These are phyloP conservation scores for Accipiter virgatus DNA, from an alignment of 2,113 vertebrate species.

Conservation along the genomic window DNA sequence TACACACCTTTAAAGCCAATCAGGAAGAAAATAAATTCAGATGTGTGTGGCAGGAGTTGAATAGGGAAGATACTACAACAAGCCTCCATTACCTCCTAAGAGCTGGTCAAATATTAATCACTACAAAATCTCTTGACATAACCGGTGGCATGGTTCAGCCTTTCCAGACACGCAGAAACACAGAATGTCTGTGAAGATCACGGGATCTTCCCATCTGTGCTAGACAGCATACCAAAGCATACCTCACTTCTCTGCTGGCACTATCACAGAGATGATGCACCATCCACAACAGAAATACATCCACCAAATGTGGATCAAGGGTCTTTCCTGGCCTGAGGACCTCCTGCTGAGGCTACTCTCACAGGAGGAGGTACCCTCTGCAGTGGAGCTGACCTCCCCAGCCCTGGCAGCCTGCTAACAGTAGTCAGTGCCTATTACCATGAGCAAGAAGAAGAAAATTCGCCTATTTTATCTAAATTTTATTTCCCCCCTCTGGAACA, in stretches of 20 bases:
- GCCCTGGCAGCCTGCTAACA: not conserved
- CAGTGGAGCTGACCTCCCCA: not conserved
- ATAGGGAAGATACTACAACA: slow-evolving; percentile 15
- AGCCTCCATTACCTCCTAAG: not conserved
- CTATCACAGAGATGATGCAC: not conserved
- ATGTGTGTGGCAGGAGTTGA: not conserved
- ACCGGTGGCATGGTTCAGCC: not conserved
- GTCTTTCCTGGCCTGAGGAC: not conserved
- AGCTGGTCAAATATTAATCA: slow-evolving; percentile 35
- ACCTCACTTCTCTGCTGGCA: not conserved
- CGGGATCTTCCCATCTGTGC: not conserved
- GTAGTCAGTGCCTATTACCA: not conserved
- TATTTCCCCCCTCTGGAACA: not conserved
- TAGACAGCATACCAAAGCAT: not conserved
- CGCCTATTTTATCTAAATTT: not conserved
- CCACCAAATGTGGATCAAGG: not conserved
- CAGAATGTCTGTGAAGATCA: not conserved
- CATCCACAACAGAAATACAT: not conserved
- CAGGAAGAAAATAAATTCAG: slow-evolving; percentile 64
- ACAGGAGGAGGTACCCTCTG: not conserved
- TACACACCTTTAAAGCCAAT: slow-evolving; percentile 54
- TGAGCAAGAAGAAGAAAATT: not conserved
- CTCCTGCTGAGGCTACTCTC: not conserved
- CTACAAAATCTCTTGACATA: slow-evolving; percentile 20
- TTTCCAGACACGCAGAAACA: not conserved